Evolutionary conservation across 2,888 invertebrate species (phyloP).

Genomic region (Eurytoma adleriae): DNA sequence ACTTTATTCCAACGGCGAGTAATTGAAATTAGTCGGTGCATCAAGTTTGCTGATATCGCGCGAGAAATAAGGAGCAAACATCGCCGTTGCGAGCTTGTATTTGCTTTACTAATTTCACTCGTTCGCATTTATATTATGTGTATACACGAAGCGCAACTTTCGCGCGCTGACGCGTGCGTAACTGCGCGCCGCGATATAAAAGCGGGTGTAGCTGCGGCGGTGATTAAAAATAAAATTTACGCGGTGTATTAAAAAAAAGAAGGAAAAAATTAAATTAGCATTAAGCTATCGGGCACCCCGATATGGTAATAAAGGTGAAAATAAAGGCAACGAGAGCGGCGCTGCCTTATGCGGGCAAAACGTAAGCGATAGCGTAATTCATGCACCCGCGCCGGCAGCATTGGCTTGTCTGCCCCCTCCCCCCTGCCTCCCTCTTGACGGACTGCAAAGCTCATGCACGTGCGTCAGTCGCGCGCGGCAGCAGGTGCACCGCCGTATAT

Average conservation of each 20-base stretch:
- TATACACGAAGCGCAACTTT: too few relatives aligned
- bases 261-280: too few relatives aligned
- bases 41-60: too few relatives aligned
- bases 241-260: background rate
- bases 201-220: background rate
- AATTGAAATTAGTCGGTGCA: too few relatives aligned
- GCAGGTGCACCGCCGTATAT: conserved; percentile 53
- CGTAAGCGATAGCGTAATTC: conserved; percentile 20
- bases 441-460: conserved; percentile 35
- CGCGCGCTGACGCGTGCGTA: too few relatives aligned
- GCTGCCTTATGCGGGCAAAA: conserved; percentile 9
- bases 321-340: background rate
- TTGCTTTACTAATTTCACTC: too few relatives aligned
- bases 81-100: too few relatives aligned
- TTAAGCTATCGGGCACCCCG: too few relatives aligned
- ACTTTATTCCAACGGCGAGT: too few relatives aligned
- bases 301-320: background rate
- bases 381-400: background rate
- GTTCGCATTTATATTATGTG: too few relatives aligned
- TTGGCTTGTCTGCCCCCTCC: conserved; percentile 15
- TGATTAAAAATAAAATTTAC: background rate
- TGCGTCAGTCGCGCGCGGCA: conserved; percentile 43
- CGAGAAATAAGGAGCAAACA: too few relatives aligned
- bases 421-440: conserved; percentile 7
- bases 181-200: too few relatives aligned